Conservation (phyloP, 2,888 invertebrate genomes). For the Ptychoptera contaminata region DNA sequence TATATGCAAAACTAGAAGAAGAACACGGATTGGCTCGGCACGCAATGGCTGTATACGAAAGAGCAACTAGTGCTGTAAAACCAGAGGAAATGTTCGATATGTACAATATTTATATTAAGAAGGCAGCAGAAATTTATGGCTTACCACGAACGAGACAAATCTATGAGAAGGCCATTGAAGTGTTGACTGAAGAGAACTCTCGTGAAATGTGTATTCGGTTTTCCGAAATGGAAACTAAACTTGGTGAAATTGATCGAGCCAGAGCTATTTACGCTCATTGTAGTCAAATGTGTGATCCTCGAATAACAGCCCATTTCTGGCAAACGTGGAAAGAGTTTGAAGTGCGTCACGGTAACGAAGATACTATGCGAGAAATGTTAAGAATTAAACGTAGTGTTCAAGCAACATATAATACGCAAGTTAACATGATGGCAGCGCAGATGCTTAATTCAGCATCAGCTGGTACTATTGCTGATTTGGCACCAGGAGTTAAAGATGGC, state of each 20-base stretch:
- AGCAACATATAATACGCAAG: constrained; percentile 94
- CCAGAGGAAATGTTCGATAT: constrained; percentile 93
- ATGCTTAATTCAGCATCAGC: constrained; percentile 69
- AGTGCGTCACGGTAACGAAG: constrained; percentile 96
- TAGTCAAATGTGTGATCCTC: constrained; percentile 97
- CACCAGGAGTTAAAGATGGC: constrained; percentile 65
- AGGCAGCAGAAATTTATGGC: constrained; percentile 95
- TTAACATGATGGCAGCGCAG: constrained; percentile 98
- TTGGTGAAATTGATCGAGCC: constrained; percentile 96
- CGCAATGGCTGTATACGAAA: constrained; percentile 98
- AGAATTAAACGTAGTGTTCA: constrained; percentile 94
- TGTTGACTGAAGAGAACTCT: constrained; percentile 75
- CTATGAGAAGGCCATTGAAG: constrained; percentile 95
- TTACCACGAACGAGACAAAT: constrained; percentile 93
- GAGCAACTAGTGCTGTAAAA: constrained; percentile 82
- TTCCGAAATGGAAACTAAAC: constrained; percentile 93
- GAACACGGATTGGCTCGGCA: constrained; percentile 94
- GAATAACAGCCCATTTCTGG: constrained; percentile 93
- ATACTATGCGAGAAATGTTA: constrained; percentile 98
- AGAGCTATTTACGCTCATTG: constrained; percentile 95
- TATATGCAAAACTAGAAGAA: constrained; percentile 97
- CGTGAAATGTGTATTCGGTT: constrained; percentile 93
- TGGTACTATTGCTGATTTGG: constrained; percentile 54
- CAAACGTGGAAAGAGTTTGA: constrained; percentile 99
- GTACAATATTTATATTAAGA: constrained; percentile 97